Evolutionary conservation across 2,113 vertebrate species (phyloP), one percentile per base, ranked within the genome.

Genomic region (Electrona antarctica): DNA sequence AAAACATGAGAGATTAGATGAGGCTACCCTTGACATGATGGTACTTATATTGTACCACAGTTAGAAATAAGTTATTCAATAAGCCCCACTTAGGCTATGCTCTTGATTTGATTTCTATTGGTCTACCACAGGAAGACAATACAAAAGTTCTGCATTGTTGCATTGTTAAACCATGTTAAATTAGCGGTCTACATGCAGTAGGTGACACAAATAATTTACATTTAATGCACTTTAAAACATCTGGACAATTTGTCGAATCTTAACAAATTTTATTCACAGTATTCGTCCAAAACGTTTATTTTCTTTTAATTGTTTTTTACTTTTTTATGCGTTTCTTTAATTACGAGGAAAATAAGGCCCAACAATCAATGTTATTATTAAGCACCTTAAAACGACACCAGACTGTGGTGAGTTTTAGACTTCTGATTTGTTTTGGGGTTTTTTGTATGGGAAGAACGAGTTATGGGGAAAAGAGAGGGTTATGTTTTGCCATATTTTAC

Each of bases 191-290:
- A 82, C 69, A 87, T 73, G 75, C 69, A 84, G 85, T 86, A 49
- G 46, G 8, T 21, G 59, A 80, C 73, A 79, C 61, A 82, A 85
- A 86, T 84, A 71, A 88, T 87, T 83, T 78, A 79, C 85, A 83
- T 88, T 64, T 52, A 89, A 90, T 83, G 89, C 91, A 92, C 89
- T 92, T 92, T 92, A 92, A 88, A 64, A 83, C 76, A 66, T 82
- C 56, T 73, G 76, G 77, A 79, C 77, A 77, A 76, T 88, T 85
- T 85, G 33, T 57, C 81, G 46, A 55, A 76, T 81, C 55, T 74
- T 72, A 83, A 84, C 79, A 47, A 83, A 76, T 81, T 74, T 45
- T 86, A 63, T 78, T 77, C 75, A 55, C 71, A 71, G 51, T 82
- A 76, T 77, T 86, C 52, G 57, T 87, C 72, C 60, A 58, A 41